A percentile compares a stretch with the other conserved stretches of the same genome.
Conservation (phyloP, 2,888 invertebrate species). For the Leucophenga montana region DNA sequence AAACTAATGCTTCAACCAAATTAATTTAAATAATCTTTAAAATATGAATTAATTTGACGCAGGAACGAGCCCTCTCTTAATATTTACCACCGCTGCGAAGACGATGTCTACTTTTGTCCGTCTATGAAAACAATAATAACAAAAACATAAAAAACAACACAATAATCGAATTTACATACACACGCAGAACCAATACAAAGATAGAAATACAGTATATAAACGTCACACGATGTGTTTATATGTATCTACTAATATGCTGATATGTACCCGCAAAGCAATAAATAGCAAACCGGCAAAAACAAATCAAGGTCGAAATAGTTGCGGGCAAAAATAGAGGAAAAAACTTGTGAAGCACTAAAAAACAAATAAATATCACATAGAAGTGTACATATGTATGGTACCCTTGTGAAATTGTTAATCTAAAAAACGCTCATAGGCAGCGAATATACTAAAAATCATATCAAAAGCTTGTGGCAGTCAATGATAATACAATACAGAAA, state of each 20-base stretch:
- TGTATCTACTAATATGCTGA: neutral
- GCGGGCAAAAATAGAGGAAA: neutral
- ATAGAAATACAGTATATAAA: neutral
- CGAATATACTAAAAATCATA: no score
- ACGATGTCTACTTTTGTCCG: neutral
- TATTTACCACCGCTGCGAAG: no score
- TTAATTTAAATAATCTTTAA: no score
- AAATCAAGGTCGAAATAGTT: slow-evolving; percentile 17
- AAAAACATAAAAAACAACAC: neutral
- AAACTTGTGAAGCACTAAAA: slow-evolving; percentile 12
- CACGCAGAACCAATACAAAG: neutral
- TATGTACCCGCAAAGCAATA: neutral
- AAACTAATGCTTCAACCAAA: no score
- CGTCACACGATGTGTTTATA: neutral
- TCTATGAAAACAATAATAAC: neutral
- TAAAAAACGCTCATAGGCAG: no score
- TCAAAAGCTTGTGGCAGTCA: no score
- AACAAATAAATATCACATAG: slow-evolving; percentile 12
- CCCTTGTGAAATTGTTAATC: no score
- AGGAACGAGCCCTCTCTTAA: neutral
- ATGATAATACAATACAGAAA: no score
- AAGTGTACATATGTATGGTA: neutral
- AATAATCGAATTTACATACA: neutral
- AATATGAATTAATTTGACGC: no score
- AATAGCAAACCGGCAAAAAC: slow-evolving; percentile 11